Base-by-base conservation (phyloP, 1,140 invertebrate species). In the Euwallacea fornicatus region DNA sequence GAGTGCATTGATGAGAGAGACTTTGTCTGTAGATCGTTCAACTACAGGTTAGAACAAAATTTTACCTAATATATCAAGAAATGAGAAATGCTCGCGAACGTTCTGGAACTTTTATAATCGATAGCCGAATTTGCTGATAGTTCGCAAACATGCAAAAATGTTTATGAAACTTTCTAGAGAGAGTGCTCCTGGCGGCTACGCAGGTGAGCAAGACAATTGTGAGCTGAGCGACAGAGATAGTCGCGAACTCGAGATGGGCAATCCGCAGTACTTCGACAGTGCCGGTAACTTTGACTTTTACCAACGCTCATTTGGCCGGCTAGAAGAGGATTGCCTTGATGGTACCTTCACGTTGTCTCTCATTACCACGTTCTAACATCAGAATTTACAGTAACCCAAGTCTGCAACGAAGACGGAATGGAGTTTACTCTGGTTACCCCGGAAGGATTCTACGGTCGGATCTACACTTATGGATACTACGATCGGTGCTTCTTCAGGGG, bases 331-430 rank as follows among this genome's bases (percentile, higher is more conserved):
- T 72, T 94, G 93, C 80, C 86, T 94, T 71, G 92, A 94, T 82
- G 92, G 92, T 93, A 85, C 84, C 7, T 21, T 33, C 42, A 10
- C 21, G 42, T 41, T 6, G 7, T 61, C 10, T 16, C 10, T 11
- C 15, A 4, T 2, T 33, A 4, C 4, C 42, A 21, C 65, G 53
- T 73, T 41, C 11, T 55, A 58, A 58, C 21, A 7, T 6, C 10
- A 6, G 9, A 61, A 61, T 15, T 67, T 76, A 68, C 68, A 67
- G 94, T 97, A 43, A 92, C 90, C 66, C 94, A 96, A 87, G 89
- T 91, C 0, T 97, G 94, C 81, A 95, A 91, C 76, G 92, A 95
- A 83, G 93, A 95, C 81, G 94, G 94, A 0, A 96, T 97, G 93
- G 94, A 95, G 81, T 96, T 97, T 77, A 95, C 92, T 2, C 83